Evolutionary conservation across 2,113 vertebrate genomes (phyloP).

Genomic region (Equus quagga): DNA sequence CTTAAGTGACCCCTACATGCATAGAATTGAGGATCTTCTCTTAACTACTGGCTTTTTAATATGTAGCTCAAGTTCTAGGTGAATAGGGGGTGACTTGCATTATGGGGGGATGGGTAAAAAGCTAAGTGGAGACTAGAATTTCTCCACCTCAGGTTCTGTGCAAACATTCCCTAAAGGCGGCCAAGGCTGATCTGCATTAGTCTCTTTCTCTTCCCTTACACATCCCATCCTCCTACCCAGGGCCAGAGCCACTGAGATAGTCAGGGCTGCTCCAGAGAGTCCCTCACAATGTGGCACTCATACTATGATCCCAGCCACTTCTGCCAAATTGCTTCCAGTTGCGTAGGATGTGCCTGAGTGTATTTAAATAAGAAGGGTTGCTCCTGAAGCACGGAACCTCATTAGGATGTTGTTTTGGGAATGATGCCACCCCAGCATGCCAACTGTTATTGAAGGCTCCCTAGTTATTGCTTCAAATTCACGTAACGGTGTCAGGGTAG

Average conservation of each 20-base stretch:
- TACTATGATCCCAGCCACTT: not conserved
- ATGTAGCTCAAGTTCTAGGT: not conserved
- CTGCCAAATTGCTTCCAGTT: not conserved
- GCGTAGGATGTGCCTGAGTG: not conserved
- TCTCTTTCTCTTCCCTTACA: not conserved
- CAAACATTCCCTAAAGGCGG: not conserved
- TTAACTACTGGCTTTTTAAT: not conserved
- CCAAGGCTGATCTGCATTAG: not conserved
- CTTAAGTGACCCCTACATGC: not conserved
- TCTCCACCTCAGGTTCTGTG: not conserved
- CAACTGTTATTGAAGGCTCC: constrained; percentile 8
- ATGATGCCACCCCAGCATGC: not conserved
- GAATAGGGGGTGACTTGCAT: not conserved
- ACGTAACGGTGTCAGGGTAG: not conserved
- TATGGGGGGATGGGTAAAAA: not conserved
- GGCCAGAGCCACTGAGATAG: not conserved
- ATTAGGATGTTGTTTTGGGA: constrained; percentile 39
- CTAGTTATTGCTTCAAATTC: constrained; percentile 46
- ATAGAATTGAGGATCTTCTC: not conserved
- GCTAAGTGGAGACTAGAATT: not conserved
- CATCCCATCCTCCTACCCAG: not conserved
- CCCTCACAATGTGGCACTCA: not conserved
- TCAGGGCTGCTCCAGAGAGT: not conserved
- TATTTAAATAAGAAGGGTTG: not conserved
- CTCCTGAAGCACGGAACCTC: constrained; percentile 25